Base-by-base conservation (phyloP, 1,140 invertebrate genomes). In the Homalodisca vitripennis region DNA sequence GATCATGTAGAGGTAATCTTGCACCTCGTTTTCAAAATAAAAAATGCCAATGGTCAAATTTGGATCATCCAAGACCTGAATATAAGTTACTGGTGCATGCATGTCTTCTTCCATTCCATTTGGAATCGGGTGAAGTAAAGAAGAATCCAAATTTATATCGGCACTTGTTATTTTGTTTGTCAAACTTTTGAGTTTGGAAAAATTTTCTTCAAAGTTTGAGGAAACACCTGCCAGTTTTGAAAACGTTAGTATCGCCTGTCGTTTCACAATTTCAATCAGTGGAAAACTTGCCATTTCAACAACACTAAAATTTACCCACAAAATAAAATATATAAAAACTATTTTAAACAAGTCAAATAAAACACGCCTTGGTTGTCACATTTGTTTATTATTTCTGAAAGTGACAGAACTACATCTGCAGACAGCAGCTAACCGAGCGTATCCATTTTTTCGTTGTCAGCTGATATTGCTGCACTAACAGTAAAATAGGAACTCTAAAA, bases 1-100 rank as follows among this genome's bases (percentile, higher is more conserved):
- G 95, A 79, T 95, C 92, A 75, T 98, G 95, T 51, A 97, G 80
- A 0, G 94, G 95, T 80, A 97, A 55, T 85, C 70, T 85, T 87
- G 70, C 87, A 87, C 27, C 89, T 88, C n/a, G n/a, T 85, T 83
- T 78, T 88, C 88, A 10, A 98, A 77, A 20, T 95, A 86, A 79
- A 98, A 97, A 73, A 97, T 87, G 63, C 92, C 90, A 80, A 97
- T 90, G 31, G 89, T 90, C 62, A 96, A 84, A 46, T 85, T 76
- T 41, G 86, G 80, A 78, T 95, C 89, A 81, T 95, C 89, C 64
- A 65, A 72, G 22, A 74, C 67, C 51, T 72, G 62, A 24, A 73
- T 71, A 20, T 74, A 74, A 26, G 70, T 71, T 27, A 74, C 71
- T 14, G 73, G 73, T n/a, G 72, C 72, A 67, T 22, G 29, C 41